Conservation (phyloP, 2,113 vertebrate species). For the Ctenomys sociabilis region DNA sequence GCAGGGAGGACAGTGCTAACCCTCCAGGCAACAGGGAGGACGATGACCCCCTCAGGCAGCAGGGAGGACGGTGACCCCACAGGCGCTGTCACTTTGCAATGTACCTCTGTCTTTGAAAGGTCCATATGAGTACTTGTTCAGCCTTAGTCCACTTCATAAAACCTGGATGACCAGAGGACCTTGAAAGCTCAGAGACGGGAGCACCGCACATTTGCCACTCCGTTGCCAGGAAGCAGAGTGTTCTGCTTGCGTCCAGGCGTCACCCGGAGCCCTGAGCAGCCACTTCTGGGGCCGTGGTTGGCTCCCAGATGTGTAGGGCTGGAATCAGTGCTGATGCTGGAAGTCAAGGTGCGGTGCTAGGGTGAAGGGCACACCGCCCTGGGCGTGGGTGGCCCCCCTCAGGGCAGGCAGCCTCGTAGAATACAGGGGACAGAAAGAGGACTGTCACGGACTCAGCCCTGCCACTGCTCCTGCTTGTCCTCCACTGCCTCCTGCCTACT, state of each 20-base stretch:
- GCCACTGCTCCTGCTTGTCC: not conserved
- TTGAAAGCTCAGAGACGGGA: not conserved
- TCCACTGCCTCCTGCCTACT: not conserved
- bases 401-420: not conserved
- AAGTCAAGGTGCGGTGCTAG: not conserved
- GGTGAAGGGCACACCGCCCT: not conserved
- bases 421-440: not conserved
- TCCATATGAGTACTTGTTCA: not conserved
- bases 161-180: not conserved
- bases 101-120: not conserved
- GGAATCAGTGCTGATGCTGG: not conserved
- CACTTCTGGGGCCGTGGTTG: not conserved
- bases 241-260: not conserved
- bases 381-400: not conserved
- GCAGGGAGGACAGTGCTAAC: too few relatives aligned
- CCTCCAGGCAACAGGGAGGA: too few relatives aligned
- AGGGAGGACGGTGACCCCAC: not conserved
- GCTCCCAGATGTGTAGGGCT: not conserved
- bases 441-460: accelerated
- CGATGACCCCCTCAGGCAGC: too few relatives aligned
- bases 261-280: not conserved
- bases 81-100: not conserved
- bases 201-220: not conserved
- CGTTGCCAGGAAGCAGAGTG: not conserved
- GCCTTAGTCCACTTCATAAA: not conserved